Conservation (phyloP, 53 echinoderm and acorn worm species). For the Zoroaster sp. region DNA sequence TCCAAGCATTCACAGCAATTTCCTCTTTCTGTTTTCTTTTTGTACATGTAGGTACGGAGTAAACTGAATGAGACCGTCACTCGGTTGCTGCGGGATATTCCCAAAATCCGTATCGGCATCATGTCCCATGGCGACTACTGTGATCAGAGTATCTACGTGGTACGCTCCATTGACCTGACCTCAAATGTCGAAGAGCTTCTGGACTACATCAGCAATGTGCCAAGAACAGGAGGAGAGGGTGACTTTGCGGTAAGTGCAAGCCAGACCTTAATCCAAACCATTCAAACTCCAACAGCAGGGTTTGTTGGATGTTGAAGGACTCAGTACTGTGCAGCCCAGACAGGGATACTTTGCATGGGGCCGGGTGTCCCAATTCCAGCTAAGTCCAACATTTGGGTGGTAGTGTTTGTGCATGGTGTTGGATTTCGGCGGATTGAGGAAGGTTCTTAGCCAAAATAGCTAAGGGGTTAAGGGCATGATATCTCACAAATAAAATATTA, state of each 20-base stretch:
- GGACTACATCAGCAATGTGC: constrained; percentile 59
- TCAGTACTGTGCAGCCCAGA: too few relatives aligned
- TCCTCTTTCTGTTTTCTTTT: too few relatives aligned
- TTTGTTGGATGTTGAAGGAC: too few relatives aligned
- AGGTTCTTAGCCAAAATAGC: too few relatives aligned
- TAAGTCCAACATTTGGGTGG: too few relatives aligned
- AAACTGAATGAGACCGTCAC: constrained; percentile 51
- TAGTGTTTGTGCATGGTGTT: too few relatives aligned
- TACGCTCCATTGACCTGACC: constrained; percentile 64
- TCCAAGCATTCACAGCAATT: too few relatives aligned
- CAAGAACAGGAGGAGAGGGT: constrained; percentile 69
- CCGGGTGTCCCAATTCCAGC: too few relatives aligned
- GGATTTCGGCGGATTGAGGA: too few relatives aligned
- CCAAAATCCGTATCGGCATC: constrained; percentile 82
- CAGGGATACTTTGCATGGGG: too few relatives aligned
- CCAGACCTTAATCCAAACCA: not conserved
- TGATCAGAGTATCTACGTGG: constrained; percentile 63
- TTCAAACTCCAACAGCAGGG: too few relatives aligned
- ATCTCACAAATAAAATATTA: not conserved
- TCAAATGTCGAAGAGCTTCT: constrained; percentile 51
- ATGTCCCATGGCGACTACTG: constrained; percentile 89
- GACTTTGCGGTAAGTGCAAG: constrained; percentile 58
- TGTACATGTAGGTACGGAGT: constrained; percentile 43
- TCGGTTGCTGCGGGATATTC: constrained; percentile 74
- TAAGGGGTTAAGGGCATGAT: too few relatives aligned